Conservation (phyloP, 35 echinoderm and acorn worm species). For the Chiridota heheva region DNA sequence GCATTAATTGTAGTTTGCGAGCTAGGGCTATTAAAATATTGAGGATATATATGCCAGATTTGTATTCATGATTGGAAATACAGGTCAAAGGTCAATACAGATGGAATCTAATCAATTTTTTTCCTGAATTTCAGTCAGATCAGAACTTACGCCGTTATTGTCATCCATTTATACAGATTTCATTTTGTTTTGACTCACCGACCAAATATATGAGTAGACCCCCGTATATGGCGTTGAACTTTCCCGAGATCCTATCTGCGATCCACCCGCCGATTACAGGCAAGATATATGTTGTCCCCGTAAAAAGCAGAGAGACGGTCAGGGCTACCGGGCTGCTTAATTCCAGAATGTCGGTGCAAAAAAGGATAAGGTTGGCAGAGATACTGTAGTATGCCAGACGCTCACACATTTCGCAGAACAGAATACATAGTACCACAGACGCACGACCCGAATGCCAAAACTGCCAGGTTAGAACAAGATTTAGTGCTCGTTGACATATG, state of each 20-base stretch:
- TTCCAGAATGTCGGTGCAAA: constrained; percentile 65
- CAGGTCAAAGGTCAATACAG: too few relatives aligned
- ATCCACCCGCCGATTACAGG: constrained; percentile 88
- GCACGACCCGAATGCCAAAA: constrained; percentile 48
- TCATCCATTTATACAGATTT: too few relatives aligned
- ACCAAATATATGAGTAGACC: constrained; percentile 74
- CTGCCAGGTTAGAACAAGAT: too few relatives aligned
- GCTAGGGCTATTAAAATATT: too few relatives aligned
- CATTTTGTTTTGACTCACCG: too few relatives aligned
- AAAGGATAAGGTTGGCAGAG: constrained; percentile 80
- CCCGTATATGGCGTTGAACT: constrained; percentile 94
- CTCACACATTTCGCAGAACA: constrained; percentile 90
- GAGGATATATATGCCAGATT: too few relatives aligned
- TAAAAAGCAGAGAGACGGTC: constrained; percentile 65
- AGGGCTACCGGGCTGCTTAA: constrained; percentile 55
- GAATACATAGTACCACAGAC: constrained; percentile 70
- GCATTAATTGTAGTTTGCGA: too few relatives aligned
- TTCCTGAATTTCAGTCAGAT: too few relatives aligned
- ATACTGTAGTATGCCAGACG: constrained; percentile 92
- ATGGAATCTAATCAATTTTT: too few relatives aligned
- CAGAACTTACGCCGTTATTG: too few relatives aligned
- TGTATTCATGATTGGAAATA: too few relatives aligned
- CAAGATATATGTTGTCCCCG: constrained; percentile 88
- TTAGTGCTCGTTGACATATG: too few relatives aligned
- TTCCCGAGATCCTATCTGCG: constrained; percentile 84